These are phyloP conservation scores for Plumapathes pennacea DNA, from an alignment of 92 coral and sea anemone species.

Conservation along the genomic window DNA sequence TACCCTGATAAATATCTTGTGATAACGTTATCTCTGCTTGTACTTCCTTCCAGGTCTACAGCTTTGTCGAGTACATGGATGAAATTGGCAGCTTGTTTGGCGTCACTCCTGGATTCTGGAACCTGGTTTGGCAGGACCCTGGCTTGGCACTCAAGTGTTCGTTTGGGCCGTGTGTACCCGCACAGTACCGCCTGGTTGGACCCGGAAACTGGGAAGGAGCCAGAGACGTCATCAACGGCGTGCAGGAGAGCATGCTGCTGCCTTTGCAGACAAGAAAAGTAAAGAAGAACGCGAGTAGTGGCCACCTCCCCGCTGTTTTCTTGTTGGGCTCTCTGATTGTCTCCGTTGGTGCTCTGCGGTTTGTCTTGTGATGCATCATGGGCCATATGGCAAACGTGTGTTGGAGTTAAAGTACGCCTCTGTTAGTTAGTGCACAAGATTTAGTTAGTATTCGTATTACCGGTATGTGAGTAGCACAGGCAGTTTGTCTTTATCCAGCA, in stretches of 20 bases:
- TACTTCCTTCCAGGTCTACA: slow-evolving; percentile 31
- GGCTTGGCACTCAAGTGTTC: slow-evolving; percentile 64
- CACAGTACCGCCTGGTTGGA: slow-evolving; percentile 87
- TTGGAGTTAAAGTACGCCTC: too few relatives aligned
- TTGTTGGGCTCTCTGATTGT: too few relatives aligned
- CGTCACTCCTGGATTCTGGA: slow-evolving; percentile 75
- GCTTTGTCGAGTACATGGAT: slow-evolving; percentile 45
- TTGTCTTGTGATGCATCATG: too few relatives aligned
- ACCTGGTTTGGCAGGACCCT: slow-evolving; percentile 68
- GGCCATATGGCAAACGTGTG: too few relatives aligned
- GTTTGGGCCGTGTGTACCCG: slow-evolving; percentile 78
- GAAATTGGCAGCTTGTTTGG: slow-evolving; percentile 72
- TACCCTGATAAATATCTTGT: neutral
- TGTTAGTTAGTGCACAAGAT: too few relatives aligned
- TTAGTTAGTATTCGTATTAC: too few relatives aligned
- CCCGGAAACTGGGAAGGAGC: slow-evolving; percentile 86
- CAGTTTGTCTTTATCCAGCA: too few relatives aligned
- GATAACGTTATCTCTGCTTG: neutral
- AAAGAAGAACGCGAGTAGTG: too few relatives aligned
- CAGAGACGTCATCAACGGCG: slow-evolving; percentile 62
- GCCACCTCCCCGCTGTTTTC: too few relatives aligned
- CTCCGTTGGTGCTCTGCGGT: too few relatives aligned
- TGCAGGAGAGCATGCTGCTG: slow-evolving; percentile 37
- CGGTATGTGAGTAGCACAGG: too few relatives aligned
- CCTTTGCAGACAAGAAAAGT: slow-evolving; percentile 65